Percentiles rank a stretch among this genome's conserved stretches.
Conservation (phyloP, 2,113 vertebrate genomes). For the Orycteropus afer region DNA sequence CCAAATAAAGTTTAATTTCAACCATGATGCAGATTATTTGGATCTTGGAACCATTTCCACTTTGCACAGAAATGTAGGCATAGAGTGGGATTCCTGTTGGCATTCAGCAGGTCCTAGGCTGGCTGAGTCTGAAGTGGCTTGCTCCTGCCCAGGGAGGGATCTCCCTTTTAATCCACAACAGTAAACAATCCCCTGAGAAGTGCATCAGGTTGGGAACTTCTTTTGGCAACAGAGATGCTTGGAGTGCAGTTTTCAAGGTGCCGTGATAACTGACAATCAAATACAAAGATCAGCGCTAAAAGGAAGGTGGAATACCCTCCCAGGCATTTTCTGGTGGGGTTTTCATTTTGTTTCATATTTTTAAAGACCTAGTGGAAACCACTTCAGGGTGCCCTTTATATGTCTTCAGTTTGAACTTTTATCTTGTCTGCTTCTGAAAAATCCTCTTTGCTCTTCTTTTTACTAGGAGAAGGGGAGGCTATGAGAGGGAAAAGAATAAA, state of each 20-base stretch:
- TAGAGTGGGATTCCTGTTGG: not conserved
- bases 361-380: not conserved
- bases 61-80: not conserved
- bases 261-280: not conserved
- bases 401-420: constrained; percentile 18
- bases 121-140: not conserved
- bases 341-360: not conserved
- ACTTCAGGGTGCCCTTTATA: not conserved
- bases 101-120: not conserved
- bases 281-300: not conserved
- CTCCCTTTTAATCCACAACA: not conserved
- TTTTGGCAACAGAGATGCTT: not conserved
- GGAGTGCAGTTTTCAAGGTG: not conserved
- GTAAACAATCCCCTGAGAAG: not conserved
- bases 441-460: constrained; percentile 1
- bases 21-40: not conserved
- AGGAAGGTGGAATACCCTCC: not conserved
- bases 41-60: not conserved
- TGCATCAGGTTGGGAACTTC: not conserved
- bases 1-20: constrained; percentile 50
- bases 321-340: not conserved
- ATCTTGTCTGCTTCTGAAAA: not conserved
- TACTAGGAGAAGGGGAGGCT: not conserved
- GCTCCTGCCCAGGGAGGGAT: not conserved
- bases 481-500: not conserved